Evolutionary conservation across 2,888 invertebrate species (phyloP).

Genomic region (Drosophila emarginata): DNA sequence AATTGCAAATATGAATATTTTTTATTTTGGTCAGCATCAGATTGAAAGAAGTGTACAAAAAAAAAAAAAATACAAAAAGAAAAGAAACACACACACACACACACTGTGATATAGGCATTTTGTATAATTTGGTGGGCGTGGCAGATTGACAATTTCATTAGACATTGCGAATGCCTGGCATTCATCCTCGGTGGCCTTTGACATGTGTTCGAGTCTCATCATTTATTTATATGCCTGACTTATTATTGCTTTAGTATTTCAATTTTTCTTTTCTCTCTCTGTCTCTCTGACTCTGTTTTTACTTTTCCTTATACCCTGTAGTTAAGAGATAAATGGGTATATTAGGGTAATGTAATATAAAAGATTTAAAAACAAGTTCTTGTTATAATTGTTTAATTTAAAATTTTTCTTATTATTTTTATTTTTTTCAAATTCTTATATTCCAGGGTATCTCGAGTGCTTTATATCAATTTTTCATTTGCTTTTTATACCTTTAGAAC

Average conservation of each 20-base stretch:
- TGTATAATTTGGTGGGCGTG: constrained; percentile 10
- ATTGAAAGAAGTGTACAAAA: neutral
- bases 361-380: too few relatives aligned
- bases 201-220: constrained; percentile 62
- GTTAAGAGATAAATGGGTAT: neutral
- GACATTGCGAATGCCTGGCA: constrained; percentile 21
- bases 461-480: neutral
- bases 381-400: too few relatives aligned
- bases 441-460: neutral
- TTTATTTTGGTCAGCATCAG: too few relatives aligned
- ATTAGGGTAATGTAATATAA: neutral
- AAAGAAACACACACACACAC: neutral
- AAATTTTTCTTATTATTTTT: neutral
- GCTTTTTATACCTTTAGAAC: neutral
- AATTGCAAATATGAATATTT: too few relatives aligned
- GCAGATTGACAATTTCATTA: constrained; percentile 55
- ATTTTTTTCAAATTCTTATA: neutral
- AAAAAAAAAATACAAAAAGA: constrained; percentile 1
- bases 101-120: neutral
- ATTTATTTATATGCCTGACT: constrained; percentile 67
- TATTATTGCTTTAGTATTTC: constrained; percentile 55
- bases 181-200: constrained; percentile 46
- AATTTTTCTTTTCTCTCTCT: too few relatives aligned
- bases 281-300: constrained; percentile 5
- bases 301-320: constrained; percentile 12